These are phyloP conservation scores for Colossoma macropomum DNA, from an alignment of 2,113 vertebrate genomes.

Conservation along the genomic window DNA sequence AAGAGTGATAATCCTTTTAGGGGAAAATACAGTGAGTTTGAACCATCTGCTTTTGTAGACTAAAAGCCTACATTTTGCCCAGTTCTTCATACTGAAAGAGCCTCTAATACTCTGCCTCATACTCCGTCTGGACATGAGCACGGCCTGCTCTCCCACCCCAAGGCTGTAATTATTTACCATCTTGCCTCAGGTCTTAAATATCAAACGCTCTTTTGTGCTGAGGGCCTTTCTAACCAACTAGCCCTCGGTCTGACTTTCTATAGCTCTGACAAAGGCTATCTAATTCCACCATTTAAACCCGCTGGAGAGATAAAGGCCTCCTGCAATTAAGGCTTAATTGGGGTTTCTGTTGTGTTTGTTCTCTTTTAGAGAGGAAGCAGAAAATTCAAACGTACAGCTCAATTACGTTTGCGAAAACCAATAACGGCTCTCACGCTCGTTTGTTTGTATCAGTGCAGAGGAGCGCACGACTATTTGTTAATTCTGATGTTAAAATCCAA, in stretches of 20 bases:
- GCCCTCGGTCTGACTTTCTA: constrained; percentile 56
- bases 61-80: constrained; percentile 55
- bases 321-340: constrained; percentile 45
- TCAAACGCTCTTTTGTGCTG: constrained; percentile 71
- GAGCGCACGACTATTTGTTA: background rate
- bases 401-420: background rate
- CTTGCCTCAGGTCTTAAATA: constrained; percentile 73
- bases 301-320: constrained; percentile 36
- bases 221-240: constrained; percentile 53
- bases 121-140: constrained; percentile 66
- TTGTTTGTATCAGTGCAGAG: background rate
- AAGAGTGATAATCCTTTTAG: background rate
- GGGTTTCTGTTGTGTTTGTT: constrained; percentile 15
- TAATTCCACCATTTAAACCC: constrained; percentile 32
- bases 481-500: background rate
- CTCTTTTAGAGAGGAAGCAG: constrained; percentile 14
- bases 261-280: constrained; percentile 39
- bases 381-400: background rate
- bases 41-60: constrained; percentile 58
- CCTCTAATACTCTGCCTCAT: constrained; percentile 75
- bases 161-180: constrained; percentile 75
- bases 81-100: constrained; percentile 51
- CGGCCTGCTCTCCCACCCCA: constrained; percentile 57
- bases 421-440: background rate
- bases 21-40: constrained; percentile 8